A percentile compares a stretch with the other conserved stretches of the same genome.
Evolutionary conservation across 2,888 invertebrate species (phyloP).

Genomic region (Sphinx pinastri): DNA sequence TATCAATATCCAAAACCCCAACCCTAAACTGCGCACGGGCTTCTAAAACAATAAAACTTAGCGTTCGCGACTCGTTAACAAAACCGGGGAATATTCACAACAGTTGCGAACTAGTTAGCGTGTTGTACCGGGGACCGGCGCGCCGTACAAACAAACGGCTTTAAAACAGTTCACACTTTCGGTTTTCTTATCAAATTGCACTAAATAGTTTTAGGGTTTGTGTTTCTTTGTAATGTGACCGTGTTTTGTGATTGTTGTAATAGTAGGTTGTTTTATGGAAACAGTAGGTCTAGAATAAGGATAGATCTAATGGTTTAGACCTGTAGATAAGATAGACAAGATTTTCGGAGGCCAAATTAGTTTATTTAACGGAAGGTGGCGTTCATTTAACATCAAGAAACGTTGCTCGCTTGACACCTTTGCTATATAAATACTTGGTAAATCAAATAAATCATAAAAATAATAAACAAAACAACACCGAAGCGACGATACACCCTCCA

Average conservation of each 20-base stretch:
- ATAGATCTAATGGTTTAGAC: too few species aligned
- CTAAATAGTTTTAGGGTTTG: background rate
- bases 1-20: too few species aligned
- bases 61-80: background rate
- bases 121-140: background rate
- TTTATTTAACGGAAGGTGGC: background rate
- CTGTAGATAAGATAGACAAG: too few species aligned
- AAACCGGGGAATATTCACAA: constrained; percentile 1
- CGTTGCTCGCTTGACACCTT: too few species aligned
- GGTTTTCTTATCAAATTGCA: background rate
- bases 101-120: constrained; percentile 1
- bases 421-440: too few species aligned
- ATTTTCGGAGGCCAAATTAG: too few species aligned
- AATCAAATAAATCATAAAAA: too few species aligned
- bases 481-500: too few species aligned
- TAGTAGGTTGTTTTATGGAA: too few species aligned
- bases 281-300: too few species aligned
- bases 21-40: too few species aligned
- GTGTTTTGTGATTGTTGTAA: background rate
- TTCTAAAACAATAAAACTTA: background rate
- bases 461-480: too few species aligned
- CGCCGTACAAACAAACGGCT: background rate
- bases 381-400: background rate
- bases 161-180: background rate
- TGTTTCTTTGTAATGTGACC: background rate